These are phyloP conservation scores for Neodiprion pinetum DNA, from an alignment of 1,140 invertebrate species.

Conservation along the genomic window DNA sequence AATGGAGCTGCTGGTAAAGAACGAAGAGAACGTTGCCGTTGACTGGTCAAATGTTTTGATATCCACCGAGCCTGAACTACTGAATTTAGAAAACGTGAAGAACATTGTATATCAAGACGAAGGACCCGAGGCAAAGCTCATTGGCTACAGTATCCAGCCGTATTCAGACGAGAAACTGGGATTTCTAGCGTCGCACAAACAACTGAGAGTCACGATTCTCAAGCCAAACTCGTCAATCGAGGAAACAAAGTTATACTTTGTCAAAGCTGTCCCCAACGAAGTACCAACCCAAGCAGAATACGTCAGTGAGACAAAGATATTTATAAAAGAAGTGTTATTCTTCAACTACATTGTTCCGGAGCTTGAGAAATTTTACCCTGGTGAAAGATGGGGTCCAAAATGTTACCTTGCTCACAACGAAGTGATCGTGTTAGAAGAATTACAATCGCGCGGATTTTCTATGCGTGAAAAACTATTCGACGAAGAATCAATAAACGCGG, in stretches of 20 bases:
- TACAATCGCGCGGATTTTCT: conserved; percentile 49
- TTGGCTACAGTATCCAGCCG: conserved; percentile 36
- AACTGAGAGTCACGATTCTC: conserved; percentile 32
- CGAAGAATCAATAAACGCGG: conserved; percentile 60
- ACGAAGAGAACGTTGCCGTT: background rate
- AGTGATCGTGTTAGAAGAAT: conserved; percentile 60
- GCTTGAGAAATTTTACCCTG: conserved; percentile 40
- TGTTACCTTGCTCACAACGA: conserved; percentile 57
- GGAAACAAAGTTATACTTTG: conserved; percentile 53
- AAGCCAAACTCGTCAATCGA: conserved; percentile 23
- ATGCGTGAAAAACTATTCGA: conserved; percentile 52
- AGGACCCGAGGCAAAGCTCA: conserved; percentile 23
- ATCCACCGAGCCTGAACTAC: conserved; percentile 23
- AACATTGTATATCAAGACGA: conserved; percentile 34
- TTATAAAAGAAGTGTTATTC: conserved; percentile 60
- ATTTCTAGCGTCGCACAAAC: conserved; percentile 61
- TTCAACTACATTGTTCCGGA: conserved; percentile 56
- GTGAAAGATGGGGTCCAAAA: conserved; percentile 47
- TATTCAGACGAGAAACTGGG: conserved; percentile 57
- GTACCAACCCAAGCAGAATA: conserved; percentile 52
- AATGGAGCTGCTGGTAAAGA: background rate
- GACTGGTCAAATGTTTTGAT: background rate
- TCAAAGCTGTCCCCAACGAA: conserved; percentile 59
- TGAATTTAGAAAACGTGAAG: conserved; percentile 40
- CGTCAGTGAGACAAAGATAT: conserved; percentile 59